Base-by-base conservation (phyloP, 1,140 invertebrate species). In the Drosophila busckii region DNA sequence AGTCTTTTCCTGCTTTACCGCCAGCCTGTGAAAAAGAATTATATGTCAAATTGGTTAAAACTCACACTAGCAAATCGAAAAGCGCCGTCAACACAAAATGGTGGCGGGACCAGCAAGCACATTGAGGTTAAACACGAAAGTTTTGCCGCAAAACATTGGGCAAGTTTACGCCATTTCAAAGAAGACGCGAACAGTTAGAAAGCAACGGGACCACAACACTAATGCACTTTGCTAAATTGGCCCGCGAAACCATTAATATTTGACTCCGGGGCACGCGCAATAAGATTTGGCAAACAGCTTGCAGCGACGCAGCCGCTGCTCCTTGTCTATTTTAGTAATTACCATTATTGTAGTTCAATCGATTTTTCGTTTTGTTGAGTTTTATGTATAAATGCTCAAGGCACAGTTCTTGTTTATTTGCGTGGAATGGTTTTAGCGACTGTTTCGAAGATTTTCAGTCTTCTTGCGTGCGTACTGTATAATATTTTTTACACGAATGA, bases 1-100 rank as follows among this genome's bases (percentile, higher is more conserved):
- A 98, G 91, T 99, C 97, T 91, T 99, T 99, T 85, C 98, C 98
- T 89, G 98, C 97, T 94, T 99, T 99, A 87, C 98, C 98, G 87
- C 97, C 97, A 92, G 97, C 97, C 97, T 95, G 70, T 46, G 31
- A 34, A 32, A 46, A 13, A 49, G 20, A 37, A 49, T 32, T 29
- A 26, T 26, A 45, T 23, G 34, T 32, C 31, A 28, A 59, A 56
- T 63, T 58, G 58, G 32, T 44, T 40, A 53, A 67, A 32, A 34
- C 22, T 44, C 25, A 23, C 23, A 61, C 59, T 48, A 70, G 59
- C 6, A 22, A 34, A 37, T n/a, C 13, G 16, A 3, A 49, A 49
- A 15, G 9, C 10, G 13, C 17, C 2, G 20, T 16, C n/a, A n/a
- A 20, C 45, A 70, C 76, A 76, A 83, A 76, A 76, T 83, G 76